Percentiles rank a stretch among this genome's conserved stretches.
Evolutionary conservation across 2,113 vertebrate species (phyloP).

Genomic region (Poicephalus gulielmi): DNA sequence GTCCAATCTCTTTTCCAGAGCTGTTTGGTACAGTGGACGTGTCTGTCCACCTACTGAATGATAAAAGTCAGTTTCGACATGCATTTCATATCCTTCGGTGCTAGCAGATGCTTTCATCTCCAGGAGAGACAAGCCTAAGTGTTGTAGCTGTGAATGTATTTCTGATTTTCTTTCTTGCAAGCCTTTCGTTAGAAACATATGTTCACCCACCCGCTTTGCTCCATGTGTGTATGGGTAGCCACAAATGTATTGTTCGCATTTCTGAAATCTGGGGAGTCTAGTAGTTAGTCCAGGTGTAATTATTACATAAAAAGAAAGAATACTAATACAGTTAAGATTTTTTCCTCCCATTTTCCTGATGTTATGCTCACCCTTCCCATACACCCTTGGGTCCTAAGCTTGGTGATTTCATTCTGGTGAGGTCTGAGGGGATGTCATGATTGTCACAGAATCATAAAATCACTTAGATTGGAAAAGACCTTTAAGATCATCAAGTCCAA

Average conservation of each 20-base stretch:
- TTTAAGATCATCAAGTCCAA: neutral
- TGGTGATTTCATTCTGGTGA: neutral
- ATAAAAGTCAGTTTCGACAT: neutral
- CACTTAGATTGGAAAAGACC: neutral
- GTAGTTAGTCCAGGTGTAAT: neutral
- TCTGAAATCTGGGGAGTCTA: neutral
- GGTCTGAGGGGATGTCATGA: neutral
- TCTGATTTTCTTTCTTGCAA: neutral
- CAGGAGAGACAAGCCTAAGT: neutral
- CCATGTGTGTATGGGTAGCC: neutral
- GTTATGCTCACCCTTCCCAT: neutral
- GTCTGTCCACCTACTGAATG: neutral
- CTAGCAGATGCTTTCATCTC: neutral
- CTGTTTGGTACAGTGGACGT: neutral
- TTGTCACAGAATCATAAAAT: neutral
- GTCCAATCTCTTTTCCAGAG: constrained; percentile 2
- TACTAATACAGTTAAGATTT: neutral
- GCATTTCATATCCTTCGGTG: neutral
- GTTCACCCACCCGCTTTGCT: neutral
- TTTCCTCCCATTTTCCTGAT: neutral
- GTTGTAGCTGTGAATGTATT: neutral
- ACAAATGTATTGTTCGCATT: neutral
- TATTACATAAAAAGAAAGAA: neutral
- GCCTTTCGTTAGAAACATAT: neutral
- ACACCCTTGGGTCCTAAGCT: neutral